Base-by-base conservation (phyloP, 2,113 vertebrate genomes). In the Carassius auratus region DNA sequence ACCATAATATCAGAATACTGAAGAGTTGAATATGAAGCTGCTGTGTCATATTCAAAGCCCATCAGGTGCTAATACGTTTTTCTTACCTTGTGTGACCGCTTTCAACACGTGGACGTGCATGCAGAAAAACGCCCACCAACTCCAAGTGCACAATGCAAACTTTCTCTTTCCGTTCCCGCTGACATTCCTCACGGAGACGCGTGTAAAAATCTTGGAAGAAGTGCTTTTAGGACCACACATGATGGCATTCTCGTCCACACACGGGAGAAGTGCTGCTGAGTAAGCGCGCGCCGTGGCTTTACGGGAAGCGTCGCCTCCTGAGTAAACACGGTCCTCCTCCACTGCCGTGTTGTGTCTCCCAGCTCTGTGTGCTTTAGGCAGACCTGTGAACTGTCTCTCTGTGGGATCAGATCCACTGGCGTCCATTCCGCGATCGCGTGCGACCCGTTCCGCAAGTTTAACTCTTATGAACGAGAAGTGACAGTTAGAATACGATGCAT, bases 21-120 rank as follows among this genome's bases (percentile, higher is more conserved):
- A 26, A 50, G n/a, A 23, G 5, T 15, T 23, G 14, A 0, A 50
- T 8, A 73, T 8, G 30, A 36, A 69, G 66, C 66, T 33, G 23
- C 61, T 14, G 61, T 26, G 61, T 26, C 61, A 64, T 2, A 64
- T 64, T 17, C 66, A 69, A 33, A 61, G 48, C 14, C 13, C 21
- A 30, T 33, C 8, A 78, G 23, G 10, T 15, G 64, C 0, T 15
- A 68, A 15, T 14, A 6, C 10, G 33, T 15, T 64, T 66, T 87
- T 76, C 94, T 92, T 95, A 96, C 96, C 96, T 96, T 96, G 95
- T 76, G 95, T 95, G 91, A 94, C 89, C 55, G 92, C 94, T 93
- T 89, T 94, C 93, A 95, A 93, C 95, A 94, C 94, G 95, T 96
- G 96, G 92, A 96, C 90, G 87, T 94, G 94, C 68, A 96, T 91